A percentile compares a stretch with the other conserved stretches of the same genome.
These are phyloP conservation scores for Sarcophaga bullata DNA, from an alignment of 1,140 invertebrate genomes.

Conservation along the genomic window DNA sequence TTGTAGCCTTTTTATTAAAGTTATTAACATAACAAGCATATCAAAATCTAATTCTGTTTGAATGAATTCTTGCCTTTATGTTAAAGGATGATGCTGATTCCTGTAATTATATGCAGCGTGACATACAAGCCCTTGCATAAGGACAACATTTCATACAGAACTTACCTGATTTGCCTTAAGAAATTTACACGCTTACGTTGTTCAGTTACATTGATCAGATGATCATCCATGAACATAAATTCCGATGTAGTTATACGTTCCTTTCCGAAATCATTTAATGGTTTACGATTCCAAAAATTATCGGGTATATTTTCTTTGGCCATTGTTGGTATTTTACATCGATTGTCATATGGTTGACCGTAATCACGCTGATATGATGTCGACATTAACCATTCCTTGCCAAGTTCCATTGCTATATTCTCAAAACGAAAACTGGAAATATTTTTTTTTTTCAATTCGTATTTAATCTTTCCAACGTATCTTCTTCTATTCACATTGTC, in stretches of 20 bases:
- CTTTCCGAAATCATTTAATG: conserved; percentile 42
- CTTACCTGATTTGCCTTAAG: conserved; percentile 42
- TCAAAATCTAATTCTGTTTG: too few species aligned
- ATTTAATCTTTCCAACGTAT: not conserved
- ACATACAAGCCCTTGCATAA: too few species aligned
- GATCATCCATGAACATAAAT: conserved; percentile 44
- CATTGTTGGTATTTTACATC: conserved; percentile 13
- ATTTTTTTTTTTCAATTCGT: not conserved
- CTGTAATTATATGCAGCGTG: not conserved
- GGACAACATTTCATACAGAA: too few species aligned
- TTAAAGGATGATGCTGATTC: not conserved
- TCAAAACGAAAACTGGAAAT: conserved; percentile 33
- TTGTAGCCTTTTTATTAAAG: too few species aligned
- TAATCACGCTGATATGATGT: conserved; percentile 42
- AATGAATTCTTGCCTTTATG: too few species aligned
- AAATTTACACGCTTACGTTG: conserved; percentile 42
- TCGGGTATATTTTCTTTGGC: conserved; percentile 26
- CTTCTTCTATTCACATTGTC: too few species aligned
- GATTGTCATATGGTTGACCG: not conserved
- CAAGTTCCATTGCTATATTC: not conserved
- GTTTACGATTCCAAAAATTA: conserved; percentile 39
- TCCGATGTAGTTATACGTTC: conserved; percentile 1
- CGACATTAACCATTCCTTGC: not conserved
- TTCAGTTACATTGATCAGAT: conserved; percentile 36
- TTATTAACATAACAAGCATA: too few species aligned